These are phyloP conservation scores for Oreochromis tanganicae DNA, from an alignment of 2,113 vertebrate genomes.

Conservation along the genomic window DNA sequence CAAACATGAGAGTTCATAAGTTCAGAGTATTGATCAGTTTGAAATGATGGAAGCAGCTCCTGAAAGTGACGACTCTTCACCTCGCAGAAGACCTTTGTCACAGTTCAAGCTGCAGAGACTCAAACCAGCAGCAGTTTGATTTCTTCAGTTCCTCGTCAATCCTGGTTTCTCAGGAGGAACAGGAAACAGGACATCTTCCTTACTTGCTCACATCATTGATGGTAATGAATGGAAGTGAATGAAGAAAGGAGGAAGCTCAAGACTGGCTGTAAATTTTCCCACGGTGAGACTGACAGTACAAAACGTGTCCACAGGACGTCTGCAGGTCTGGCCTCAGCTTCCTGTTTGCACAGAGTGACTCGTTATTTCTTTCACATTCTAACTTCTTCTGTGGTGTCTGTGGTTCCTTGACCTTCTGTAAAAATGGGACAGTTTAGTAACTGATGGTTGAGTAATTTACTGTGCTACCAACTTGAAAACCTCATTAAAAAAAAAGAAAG, in stretches of 20 bases:
- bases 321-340: background rate
- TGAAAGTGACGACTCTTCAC: background rate
- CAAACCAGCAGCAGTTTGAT: background rate
- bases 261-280: background rate
- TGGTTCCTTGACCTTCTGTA: background rate
- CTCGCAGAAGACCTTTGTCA: background rate
- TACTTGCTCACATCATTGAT: too few relatives aligned
- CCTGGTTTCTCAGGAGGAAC: too few relatives aligned
- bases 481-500: too few relatives aligned
- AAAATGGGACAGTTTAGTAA: too few relatives aligned
- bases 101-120: background rate
- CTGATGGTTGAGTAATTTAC: too few relatives aligned
- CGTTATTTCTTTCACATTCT: background rate
- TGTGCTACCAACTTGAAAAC: too few relatives aligned
- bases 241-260: background rate
- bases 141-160: background rate
- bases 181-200: background rate
- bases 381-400: background rate
- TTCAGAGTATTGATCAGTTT: background rate
- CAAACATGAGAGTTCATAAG: too few relatives aligned
- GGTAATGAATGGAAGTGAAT: too few relatives aligned
- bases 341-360: background rate
- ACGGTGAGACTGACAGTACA: too few relatives aligned
- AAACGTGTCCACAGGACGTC: too few relatives aligned
- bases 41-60: background rate